These are phyloP conservation scores for Onychomys leucogaster DNA, from an alignment of 2,797 vertebrate species.

Conservation along the genomic window DNA sequence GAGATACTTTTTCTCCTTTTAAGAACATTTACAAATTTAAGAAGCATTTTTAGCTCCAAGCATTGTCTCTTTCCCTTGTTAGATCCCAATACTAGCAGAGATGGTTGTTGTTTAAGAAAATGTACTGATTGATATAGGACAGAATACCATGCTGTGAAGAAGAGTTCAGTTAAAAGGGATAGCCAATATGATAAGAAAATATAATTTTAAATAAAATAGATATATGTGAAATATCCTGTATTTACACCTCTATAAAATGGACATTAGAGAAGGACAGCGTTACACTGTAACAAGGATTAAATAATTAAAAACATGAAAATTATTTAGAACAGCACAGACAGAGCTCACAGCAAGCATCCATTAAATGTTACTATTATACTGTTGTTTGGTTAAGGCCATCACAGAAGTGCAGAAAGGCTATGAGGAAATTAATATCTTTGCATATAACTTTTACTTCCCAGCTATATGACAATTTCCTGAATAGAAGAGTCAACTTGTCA, in stretches of 20 bases:
- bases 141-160: not conserved
- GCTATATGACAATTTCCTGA: not conserved
- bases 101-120: not conserved
- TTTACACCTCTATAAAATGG: not conserved
- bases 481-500: not conserved
- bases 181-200: not conserved
- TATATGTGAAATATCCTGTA: not conserved
- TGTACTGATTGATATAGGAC: too few species aligned
- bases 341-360: not conserved
- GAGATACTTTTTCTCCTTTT: not conserved
- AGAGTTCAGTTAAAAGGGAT: not conserved
- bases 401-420: not conserved
- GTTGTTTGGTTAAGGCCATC: too few species aligned
- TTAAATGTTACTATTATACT: not conserved
- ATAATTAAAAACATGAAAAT: not conserved
- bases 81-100: not conserved
- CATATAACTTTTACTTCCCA: not conserved
- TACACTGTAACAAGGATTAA: not conserved
- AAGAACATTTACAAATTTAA: not conserved
- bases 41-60: not conserved
- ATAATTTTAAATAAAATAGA: not conserved
- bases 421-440: not conserved
- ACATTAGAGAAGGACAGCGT: rapidly evolving
- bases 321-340: not conserved
- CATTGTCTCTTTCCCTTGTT: not conserved